Conservation (phyloP, 2,113 vertebrate species). For the Sinocyclocheilus grahami region DNA sequence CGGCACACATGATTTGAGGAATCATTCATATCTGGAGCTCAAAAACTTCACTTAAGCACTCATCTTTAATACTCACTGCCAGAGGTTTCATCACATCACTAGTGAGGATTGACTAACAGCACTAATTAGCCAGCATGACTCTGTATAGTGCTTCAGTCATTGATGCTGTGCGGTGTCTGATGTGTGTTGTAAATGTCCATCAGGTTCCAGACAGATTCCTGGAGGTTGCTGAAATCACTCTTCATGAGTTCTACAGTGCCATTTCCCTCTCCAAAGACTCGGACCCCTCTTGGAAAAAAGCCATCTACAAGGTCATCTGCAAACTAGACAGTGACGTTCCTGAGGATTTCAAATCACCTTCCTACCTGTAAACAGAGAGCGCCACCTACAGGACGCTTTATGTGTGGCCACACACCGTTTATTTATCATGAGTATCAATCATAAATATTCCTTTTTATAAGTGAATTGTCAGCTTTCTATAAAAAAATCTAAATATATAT, state of each 20-base stretch:
- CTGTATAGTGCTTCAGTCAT: not conserved
- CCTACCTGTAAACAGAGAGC: constrained; percentile 74
- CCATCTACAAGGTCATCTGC: constrained; percentile 98
- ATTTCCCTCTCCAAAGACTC: constrained; percentile 86
- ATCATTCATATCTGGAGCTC: not conserved
- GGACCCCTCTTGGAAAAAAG: constrained; percentile 97
- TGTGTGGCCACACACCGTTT: not conserved
- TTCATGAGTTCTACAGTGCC: constrained; percentile 92
- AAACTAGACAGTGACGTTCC: constrained; percentile 95
- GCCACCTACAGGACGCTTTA: not conserved
- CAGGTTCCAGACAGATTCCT: constrained; percentile 92
- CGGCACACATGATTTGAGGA: not conserved
- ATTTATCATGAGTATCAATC: not conserved
- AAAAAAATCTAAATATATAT: not conserved
- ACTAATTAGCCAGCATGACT: not conserved
- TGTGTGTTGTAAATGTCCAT: not conserved
- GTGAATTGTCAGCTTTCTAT: not conserved
- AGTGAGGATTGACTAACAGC: not conserved
- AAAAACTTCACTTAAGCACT: not conserved
- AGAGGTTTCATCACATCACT: not conserved
- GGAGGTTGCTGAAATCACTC: constrained; percentile 89
- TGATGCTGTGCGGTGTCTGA: not conserved
- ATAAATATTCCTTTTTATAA: not conserved
- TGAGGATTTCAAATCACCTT: constrained; percentile 86
- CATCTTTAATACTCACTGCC: not conserved